phyloP scores from a whole-genome alignment of 1,140 invertebrate species.

The Dryas iulia region DNA sequence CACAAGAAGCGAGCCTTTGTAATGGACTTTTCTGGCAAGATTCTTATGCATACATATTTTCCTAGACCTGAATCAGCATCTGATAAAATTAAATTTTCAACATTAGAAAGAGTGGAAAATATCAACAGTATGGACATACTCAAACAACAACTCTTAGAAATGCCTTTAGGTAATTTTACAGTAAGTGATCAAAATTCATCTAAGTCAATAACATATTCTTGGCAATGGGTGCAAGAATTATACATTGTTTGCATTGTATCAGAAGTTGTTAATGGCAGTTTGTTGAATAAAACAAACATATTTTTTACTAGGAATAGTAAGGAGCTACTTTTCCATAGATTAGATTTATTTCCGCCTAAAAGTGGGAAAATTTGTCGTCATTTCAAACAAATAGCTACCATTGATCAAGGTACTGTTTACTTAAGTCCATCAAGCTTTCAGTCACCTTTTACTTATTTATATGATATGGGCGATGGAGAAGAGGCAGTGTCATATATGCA shows the following conservation, averaged over 20 bases:
- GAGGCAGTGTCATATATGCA: slow-evolving; percentile 85
- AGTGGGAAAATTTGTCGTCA: slow-evolving; percentile 86
- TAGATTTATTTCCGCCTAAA: slow-evolving; percentile 86
- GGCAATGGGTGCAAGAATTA: slow-evolving; percentile 82
- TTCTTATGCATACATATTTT: slow-evolving; percentile 86
- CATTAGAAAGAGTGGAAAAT: slow-evolving; percentile 85
- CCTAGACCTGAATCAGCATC: slow-evolving; percentile 82
- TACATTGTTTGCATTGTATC: slow-evolving; percentile 85
- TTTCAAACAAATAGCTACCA: slow-evolving; percentile 90
- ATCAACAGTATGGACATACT: slow-evolving; percentile 81
- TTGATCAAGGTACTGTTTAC: slow-evolving; percentile 90
- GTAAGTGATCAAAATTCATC: slow-evolving; percentile 46
- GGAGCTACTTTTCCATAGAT: slow-evolving; percentile 89
- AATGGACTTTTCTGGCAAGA: slow-evolving; percentile 85
- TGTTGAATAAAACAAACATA: slow-evolving; percentile 65
- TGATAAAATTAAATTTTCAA: slow-evolving; percentile 85
- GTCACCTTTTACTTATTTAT: slow-evolving; percentile 88
- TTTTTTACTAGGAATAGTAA: slow-evolving; percentile 73
- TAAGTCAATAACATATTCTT: slow-evolving; percentile 70
- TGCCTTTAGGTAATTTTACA: slow-evolving; percentile 53
- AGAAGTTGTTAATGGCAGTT: slow-evolving; percentile 59
- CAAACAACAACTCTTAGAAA: slow-evolving; percentile 77
- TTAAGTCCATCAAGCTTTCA: slow-evolving; percentile 91
- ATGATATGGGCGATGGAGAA: slow-evolving; percentile 81
- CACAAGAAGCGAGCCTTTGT: slow-evolving; percentile 85